Base-by-base conservation (phyloP, 1,140 invertebrate genomes). In the Metopolophium dirhodum region DNA sequence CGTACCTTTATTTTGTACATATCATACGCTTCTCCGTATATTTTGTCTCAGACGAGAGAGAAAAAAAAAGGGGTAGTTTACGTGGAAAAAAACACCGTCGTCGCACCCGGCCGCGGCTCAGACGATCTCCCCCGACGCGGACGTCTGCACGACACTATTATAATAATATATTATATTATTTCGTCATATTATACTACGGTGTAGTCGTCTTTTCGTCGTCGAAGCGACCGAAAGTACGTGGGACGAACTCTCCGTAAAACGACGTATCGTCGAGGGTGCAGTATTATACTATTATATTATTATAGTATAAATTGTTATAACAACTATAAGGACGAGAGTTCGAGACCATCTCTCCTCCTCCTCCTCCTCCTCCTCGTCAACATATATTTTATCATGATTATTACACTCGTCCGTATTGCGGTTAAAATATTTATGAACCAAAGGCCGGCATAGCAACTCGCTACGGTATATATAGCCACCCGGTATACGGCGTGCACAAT, bases 21-120 rank as follows among this genome's bases (percentile, higher is more conserved):
- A 49, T 51, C 11, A 51, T 51, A 51, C 14, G 2, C 2, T 0
- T 18, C 49, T 14, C 14, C 11, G 1, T 18, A 51, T 51, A 51
- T 51, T 51, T 47, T 47, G 45, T 47, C 49, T 14, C 37, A 9
- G 82, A 83, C 23, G 82, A 41, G 8, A 37, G 49, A 18, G n/a
- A n/a, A n/a, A 47, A 87, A 87, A 30, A 88, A 51, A 51, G 49
- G 47, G 86, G 86, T 88, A 88, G 47, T 51, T 88, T 88, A 37
- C 61, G 18, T 18, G 18, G 18, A 14, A 14, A 51, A 18, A 30
- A 68, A 68, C 30, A 30, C 11, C 30, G 61, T 61, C 61, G 49
- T 51, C 61, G 61, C 61, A 68, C 26, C 61, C 61, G 61, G 61
- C 61, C 61, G 3, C 49, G 1, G 18, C 0, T 9, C 11, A 68